These are phyloP conservation scores for Caenorhabditis tropicalis DNA, from an alignment of 1,140 invertebrate species.

Conservation along the genomic window DNA sequence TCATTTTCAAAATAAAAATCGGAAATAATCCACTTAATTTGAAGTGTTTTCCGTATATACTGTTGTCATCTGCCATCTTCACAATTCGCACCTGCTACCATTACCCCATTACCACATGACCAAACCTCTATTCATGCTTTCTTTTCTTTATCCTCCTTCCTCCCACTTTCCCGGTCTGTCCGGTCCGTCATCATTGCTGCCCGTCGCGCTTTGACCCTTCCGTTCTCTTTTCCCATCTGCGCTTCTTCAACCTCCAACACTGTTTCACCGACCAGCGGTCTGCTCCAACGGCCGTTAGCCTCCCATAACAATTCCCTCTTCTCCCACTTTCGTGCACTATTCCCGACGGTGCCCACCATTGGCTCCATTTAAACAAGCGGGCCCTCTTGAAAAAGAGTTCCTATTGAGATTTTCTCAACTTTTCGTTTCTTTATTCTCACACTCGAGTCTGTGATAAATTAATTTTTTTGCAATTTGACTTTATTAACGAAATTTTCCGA, in stretches of 20 bases:
- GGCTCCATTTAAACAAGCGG: slow-evolving; percentile 18
- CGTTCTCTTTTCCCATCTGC: neutral
- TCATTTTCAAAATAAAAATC: neutral
- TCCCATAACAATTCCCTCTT: slow-evolving; percentile 21
- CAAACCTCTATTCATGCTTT: neutral
- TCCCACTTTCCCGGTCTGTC: neutral
- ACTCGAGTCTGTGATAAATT: neutral
- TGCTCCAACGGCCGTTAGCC: slow-evolving; percentile 36
- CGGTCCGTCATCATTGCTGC: neutral
- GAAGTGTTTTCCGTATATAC: neutral
- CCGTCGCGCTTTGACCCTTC: slow-evolving; percentile 13
- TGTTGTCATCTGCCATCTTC: slow-evolving; percentile 18
- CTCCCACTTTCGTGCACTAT: slow-evolving; percentile 31
- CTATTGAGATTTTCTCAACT: neutral
- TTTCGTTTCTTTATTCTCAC: neutral
- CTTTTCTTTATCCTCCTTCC: neutral
- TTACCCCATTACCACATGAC: neutral
- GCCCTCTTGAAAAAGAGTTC: slow-evolving; percentile 37
- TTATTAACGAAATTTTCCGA: too few relatives aligned
- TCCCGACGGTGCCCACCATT: slow-evolving; percentile 20
- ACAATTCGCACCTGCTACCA: slow-evolving; percentile 29
- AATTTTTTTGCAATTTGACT: too few relatives aligned
- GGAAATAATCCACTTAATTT: neutral
- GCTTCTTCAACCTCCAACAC: neutral
- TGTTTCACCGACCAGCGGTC: neutral